Evolutionary conservation across 2,888 invertebrate species (phyloP).

Genomic region (Rhagonycha fulva): DNA sequence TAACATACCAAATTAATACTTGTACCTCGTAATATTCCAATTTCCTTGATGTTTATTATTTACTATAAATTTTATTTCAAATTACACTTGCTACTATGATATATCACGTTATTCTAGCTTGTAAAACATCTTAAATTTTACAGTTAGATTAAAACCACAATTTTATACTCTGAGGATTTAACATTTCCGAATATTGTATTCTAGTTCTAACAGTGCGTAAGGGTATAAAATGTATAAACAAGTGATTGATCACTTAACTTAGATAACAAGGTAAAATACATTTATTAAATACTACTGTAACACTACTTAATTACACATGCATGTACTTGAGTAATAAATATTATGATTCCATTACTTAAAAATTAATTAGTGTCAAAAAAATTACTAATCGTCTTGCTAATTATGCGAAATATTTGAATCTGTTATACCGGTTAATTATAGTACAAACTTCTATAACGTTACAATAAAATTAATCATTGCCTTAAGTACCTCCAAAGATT

Average conservation of each 20-base stretch:
- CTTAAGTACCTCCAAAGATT: not conserved
- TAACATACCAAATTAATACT: not conserved
- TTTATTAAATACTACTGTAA: not conserved
- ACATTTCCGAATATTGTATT: not conserved
- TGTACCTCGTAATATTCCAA: not conserved
- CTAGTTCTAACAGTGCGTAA: not conserved
- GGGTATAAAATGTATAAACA: conserved; percentile 7
- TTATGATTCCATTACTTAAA: not conserved
- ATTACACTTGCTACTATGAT: not conserved
- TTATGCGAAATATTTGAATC: not conserved
- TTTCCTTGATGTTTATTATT: not conserved
- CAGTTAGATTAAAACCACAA: not conserved
- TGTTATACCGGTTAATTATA: not conserved
- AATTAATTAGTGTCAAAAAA: not conserved
- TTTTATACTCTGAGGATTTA: conserved; percentile 1
- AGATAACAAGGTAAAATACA: not conserved
- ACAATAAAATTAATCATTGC: not conserved
- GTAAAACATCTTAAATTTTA: not conserved
- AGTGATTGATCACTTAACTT: not conserved
- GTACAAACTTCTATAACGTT: not conserved
- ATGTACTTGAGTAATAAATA: not conserved
- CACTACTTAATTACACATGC: not conserved
- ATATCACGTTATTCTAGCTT: not conserved
- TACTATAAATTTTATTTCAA: not conserved
- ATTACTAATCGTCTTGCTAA: not conserved